These are phyloP conservation scores for Alces alces DNA, from an alignment of 2,113 vertebrate species.

Conservation along the genomic window DNA sequence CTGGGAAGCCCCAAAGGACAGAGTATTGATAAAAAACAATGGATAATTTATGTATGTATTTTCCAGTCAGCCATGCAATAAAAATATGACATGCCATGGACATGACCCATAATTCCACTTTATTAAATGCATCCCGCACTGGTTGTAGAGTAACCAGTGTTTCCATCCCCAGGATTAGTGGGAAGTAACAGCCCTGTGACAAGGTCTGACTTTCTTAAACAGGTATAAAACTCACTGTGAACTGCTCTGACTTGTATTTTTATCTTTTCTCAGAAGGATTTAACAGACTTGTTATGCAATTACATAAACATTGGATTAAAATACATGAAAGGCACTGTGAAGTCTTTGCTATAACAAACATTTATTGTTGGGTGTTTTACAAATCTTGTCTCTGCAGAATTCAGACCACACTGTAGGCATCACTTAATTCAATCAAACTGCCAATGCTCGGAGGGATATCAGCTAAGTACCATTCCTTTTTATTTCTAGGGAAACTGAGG, in stretches of 20 bases:
- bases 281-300: constrained; percentile 4
- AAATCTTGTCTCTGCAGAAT: constrained; percentile 5
- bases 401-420: background rate
- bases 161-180: background rate
- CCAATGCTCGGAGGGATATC: background rate
- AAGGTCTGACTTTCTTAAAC: background rate
- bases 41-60: background rate
- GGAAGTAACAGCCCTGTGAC: background rate
- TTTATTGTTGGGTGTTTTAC: background rate
- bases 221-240: background rate
- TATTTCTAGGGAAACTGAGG: background rate
- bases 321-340: background rate
- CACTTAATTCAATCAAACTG: background rate
- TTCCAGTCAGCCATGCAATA: background rate
- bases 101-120: background rate
- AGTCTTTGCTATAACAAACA: constrained; percentile 1
- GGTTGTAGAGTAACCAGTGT: background rate
- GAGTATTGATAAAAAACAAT: background rate
- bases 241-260: constrained; percentile 1
- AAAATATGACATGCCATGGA: background rate
- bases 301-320: background rate
- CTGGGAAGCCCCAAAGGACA: background rate
- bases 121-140: background rate
- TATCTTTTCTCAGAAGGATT: constrained; percentile 10
- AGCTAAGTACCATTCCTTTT: background rate